Conservation (phyloP, 2,113 vertebrate genomes). For the Delphinapterus leucas region DNA sequence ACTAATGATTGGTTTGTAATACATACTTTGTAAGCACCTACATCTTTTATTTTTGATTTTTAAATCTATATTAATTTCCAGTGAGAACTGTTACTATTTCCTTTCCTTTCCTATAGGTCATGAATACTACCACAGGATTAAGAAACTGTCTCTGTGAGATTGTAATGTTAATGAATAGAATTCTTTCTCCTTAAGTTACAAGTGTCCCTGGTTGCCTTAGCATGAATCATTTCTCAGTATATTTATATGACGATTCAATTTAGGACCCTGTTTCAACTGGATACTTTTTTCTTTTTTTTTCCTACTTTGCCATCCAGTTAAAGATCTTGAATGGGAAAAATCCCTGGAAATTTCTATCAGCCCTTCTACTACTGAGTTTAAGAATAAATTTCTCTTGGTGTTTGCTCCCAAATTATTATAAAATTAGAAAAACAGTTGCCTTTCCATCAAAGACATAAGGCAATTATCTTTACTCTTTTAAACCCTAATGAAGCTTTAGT, state of each 20-base stretch:
- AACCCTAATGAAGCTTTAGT: background rate
- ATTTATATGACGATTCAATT: slow-evolving; percentile 31
- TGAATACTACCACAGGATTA: background rate
- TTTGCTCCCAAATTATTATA: background rate
- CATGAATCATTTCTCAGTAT: background rate
- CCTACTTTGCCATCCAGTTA: background rate
- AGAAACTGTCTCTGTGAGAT: background rate
- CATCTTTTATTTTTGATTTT: slow-evolving; percentile 9
- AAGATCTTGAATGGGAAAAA: background rate
- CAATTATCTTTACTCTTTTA: background rate
- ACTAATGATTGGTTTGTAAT: background rate
- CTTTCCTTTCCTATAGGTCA: background rate
- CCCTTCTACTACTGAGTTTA: background rate
- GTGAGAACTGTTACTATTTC: background rate
- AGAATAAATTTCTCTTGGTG: background rate
- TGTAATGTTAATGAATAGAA: background rate
- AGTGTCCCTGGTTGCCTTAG: background rate
- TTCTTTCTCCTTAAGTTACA: background rate
- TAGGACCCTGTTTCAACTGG: background rate
- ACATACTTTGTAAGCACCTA: background rate
- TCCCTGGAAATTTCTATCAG: background rate
- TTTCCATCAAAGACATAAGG: background rate
- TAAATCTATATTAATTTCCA: background rate
- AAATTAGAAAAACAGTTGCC: background rate
- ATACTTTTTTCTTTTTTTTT: background rate